Conservation (phyloP, 2,888 invertebrate genomes). For the Drosophila lutescens region DNA sequence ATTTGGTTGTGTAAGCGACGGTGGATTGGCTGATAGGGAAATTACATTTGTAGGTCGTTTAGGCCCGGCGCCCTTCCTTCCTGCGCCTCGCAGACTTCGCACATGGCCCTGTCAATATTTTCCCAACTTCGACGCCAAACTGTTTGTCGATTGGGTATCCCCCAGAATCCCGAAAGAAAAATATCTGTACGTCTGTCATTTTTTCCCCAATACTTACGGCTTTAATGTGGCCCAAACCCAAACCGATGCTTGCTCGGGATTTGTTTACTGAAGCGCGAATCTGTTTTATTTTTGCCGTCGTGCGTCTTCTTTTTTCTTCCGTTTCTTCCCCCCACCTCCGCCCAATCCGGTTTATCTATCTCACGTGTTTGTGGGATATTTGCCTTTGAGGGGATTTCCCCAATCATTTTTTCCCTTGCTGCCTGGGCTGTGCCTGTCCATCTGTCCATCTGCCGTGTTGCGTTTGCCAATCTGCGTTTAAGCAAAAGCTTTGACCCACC, state of each 20-base stretch:
- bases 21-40: conserved; percentile 34
- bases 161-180: background rate
- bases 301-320: background rate
- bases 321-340: background rate
- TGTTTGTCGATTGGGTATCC: conserved; percentile 28
- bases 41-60: conserved; percentile 48
- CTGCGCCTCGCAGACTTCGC: conserved; percentile 5
- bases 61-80: conserved; percentile 2
- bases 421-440: background rate
- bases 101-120: conserved; percentile 44
- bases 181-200: conserved; percentile 32
- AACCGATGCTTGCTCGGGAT: conserved; percentile 38
- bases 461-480: conserved; percentile 52
- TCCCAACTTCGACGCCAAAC: conserved; percentile 32
- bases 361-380: conserved; percentile 34
- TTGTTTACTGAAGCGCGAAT: conserved; percentile 67
- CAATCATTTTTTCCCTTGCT: conserved; percentile 8
- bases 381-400: conserved; percentile 49
- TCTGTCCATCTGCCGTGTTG: conserved; percentile 19
- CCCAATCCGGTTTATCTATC: conserved; percentile 19
- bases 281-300: conserved; percentile 18
- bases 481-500: conserved; percentile 30
- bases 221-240: conserved; percentile 32
- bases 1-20: conserved; percentile 35
- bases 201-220: conserved; percentile 27